These are phyloP conservation scores for Aphelocoma coerulescens DNA, from an alignment of 2,113 vertebrate genomes.

Conservation along the genomic window DNA sequence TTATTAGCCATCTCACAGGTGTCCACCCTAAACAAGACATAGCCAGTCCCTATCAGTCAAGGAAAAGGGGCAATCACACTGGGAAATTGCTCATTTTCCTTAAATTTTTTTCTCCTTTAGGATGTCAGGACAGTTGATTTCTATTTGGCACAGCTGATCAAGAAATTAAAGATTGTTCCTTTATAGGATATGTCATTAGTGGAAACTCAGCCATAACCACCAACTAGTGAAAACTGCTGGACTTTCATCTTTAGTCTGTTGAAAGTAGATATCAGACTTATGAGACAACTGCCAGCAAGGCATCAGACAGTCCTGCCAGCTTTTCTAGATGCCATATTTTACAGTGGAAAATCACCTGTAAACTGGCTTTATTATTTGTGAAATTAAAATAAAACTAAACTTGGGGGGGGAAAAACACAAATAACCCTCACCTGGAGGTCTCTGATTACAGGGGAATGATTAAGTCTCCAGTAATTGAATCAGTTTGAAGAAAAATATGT, in stretches of 20 bases:
- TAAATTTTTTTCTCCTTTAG: neutral
- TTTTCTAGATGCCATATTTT: neutral
- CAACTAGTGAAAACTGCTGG: neutral
- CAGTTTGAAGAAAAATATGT: neutral
- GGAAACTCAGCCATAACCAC: neutral
- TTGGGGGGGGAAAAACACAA: fast-evolving
- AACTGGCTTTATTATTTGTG: neutral
- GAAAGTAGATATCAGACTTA: neutral
- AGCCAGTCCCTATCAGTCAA: neutral
- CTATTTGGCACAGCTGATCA: neutral
- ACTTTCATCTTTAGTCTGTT: neutral
- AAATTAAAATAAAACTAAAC: neutral
- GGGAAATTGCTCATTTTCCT: neutral
- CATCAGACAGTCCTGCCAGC: neutral
- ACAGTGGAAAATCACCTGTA: neutral
- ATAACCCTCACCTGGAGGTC: neutral
- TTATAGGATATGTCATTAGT: neutral
- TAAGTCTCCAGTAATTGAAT: neutral
- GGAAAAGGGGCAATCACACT: neutral
- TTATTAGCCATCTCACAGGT: neutral
- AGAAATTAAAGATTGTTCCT: neutral
- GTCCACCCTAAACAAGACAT: neutral
- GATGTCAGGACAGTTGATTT: neutral
- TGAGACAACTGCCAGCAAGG: neutral
- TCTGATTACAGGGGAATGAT: neutral